Evolutionary conservation across 2,797 vertebrate species (phyloP).

Genomic region (Hydrophis major): DNA sequence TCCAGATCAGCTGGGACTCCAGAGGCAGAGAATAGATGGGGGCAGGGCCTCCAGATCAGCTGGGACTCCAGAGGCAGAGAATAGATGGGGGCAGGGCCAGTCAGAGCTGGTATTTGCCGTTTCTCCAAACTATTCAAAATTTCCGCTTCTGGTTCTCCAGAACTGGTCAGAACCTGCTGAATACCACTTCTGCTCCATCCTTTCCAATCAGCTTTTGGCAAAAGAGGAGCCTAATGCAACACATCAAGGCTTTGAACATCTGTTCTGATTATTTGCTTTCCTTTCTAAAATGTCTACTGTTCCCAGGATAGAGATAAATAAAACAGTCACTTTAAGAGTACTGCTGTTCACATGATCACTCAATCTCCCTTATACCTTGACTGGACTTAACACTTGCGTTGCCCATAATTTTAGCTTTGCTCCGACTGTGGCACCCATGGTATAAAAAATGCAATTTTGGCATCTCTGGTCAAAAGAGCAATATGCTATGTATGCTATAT

Average conservation of each 20-base stretch:
- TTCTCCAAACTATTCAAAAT: too few relatives aligned
- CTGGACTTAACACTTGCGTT: background rate
- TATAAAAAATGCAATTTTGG: too few relatives aligned
- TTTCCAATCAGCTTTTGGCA: background rate
- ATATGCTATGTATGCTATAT: background rate
- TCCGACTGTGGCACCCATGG: background rate
- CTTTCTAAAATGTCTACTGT: background rate
- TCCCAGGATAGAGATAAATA: background rate
- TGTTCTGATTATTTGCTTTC: background rate
- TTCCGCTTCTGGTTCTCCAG: too few relatives aligned
- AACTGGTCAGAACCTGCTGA: too few relatives aligned
- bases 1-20: too few relatives aligned
- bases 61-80: too few relatives aligned
- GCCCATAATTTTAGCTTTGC: background rate
- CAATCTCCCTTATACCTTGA: background rate
- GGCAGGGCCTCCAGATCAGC: too few relatives aligned
- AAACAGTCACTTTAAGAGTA: background rate
- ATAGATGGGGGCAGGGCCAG: too few relatives aligned
- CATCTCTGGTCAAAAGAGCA: background rate
- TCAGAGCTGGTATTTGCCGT: too few relatives aligned
- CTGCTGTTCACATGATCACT: background rate
- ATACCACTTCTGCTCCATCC: too few relatives aligned
- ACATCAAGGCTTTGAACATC: background rate
- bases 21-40: too few relatives aligned
- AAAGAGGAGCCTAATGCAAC: background rate